Evolutionary conservation across 2,113 vertebrate species (phyloP).

Genomic region (Motacilla tschutschensis): DNA sequence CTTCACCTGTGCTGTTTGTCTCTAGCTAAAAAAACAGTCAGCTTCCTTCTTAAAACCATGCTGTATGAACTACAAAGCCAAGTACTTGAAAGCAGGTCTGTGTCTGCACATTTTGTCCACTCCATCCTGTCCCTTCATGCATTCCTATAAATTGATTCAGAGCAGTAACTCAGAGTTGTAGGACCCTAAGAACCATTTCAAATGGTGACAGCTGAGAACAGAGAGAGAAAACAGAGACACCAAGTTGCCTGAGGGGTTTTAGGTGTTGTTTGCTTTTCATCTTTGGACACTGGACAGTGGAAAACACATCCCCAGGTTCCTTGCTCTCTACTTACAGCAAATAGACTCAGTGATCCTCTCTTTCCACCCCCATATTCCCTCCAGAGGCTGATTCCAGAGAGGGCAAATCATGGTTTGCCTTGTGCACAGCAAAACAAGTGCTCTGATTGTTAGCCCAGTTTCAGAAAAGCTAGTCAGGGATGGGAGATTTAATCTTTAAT

Average conservation of each 20-base stretch:
- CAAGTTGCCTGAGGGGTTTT: not conserved
- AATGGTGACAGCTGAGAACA: not conserved
- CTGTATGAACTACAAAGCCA: not conserved
- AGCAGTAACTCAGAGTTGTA: not conserved
- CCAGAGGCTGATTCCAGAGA: not conserved
- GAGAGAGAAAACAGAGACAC: not conserved
- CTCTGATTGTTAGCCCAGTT: not conserved
- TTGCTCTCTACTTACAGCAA: not conserved
- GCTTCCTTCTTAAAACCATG: not conserved
- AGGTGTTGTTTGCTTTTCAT: not conserved
- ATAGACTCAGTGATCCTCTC: fast-evolving
- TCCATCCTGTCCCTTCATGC: not conserved
- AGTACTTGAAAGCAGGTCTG: not conserved
- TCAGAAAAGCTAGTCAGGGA: constrained; percentile 14
- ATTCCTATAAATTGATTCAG: not conserved
- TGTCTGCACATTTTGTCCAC: not conserved
- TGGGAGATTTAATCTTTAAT: constrained; percentile 6
- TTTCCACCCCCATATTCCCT: not conserved
- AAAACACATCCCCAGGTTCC: not conserved
- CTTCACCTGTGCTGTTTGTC: not conserved
- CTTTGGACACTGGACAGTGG: fast-evolving
- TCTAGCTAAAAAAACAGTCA: not conserved
- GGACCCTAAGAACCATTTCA: not conserved
- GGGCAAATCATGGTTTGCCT: not conserved
- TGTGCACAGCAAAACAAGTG: not conserved